A percentile compares a stretch with the other conserved stretches of the same genome.
Conservation (phyloP, 1,140 invertebrate species). For the Hyles euphorbiae region DNA sequence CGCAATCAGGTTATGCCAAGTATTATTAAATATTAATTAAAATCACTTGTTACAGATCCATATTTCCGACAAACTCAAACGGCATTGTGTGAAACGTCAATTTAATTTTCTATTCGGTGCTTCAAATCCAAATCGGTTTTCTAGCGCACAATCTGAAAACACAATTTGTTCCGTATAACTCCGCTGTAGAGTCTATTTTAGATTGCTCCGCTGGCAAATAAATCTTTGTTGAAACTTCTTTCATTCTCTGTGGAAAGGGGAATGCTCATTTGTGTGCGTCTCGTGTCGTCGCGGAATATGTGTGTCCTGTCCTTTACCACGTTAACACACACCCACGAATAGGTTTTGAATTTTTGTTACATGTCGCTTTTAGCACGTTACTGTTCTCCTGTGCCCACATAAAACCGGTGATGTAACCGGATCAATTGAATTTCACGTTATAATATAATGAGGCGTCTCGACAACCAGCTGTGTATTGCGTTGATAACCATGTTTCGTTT, state of each 20-base stretch:
- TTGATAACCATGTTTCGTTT: constrained; percentile 57
- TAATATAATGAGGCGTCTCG: constrained; percentile 11
- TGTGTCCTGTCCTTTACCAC: constrained; percentile 4
- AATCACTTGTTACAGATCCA: constrained; percentile 6
- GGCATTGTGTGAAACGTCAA: constrained; percentile 10
- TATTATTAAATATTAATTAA: constrained; percentile 5
- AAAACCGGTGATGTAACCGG: constrained; percentile 23
- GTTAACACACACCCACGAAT: background rate
- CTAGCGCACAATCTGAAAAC: background rate
- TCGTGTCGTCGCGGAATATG: constrained; percentile 6
- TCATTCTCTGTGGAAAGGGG: constrained; percentile 11
- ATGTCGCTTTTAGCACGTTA: background rate
- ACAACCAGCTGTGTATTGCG: constrained; percentile 46
- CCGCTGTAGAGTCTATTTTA: background rate
- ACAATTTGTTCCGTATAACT: background rate
- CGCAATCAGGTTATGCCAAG: background rate
- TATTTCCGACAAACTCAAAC: constrained; percentile 10
- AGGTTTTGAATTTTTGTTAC: constrained; percentile 3
- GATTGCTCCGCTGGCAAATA: background rate
- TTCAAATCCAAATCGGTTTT: constrained; percentile 3
- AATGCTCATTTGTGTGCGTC: constrained; percentile 9
- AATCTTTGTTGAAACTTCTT: constrained; percentile 7
- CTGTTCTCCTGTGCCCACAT: background rate
- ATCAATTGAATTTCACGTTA: background rate
- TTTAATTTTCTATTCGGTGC: constrained; percentile 10